Conservation (phyloP, 2,797 vertebrate species). For the Sternarchorhynchus goeldii region DNA sequence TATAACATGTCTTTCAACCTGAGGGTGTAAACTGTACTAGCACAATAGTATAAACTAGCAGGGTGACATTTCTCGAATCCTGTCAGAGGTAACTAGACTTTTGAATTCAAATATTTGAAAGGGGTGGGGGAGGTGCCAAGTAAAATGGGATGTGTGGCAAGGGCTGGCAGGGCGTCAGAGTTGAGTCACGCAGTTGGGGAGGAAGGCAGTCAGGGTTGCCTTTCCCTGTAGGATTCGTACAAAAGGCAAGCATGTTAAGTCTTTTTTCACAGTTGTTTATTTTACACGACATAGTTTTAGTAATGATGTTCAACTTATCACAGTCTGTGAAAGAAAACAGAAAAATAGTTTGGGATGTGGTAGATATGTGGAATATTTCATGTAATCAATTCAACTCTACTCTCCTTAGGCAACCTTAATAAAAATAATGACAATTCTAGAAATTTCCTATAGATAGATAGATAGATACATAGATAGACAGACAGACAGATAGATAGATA, state of each 20-base stretch:
- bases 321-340: background rate
- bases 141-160: slow-evolving; percentile 43
- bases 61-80: background rate
- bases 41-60: background rate
- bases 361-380: too few relatives aligned
- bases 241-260: background rate
- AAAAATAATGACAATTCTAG: too few relatives aligned
- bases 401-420: too few relatives aligned
- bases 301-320: background rate
- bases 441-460: too few relatives aligned
- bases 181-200: slow-evolving; percentile 66
- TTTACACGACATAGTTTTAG: background rate
- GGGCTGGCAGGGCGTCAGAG: slow-evolving; percentile 56
- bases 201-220: slow-evolving; percentile 23
- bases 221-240: slow-evolving; percentile 6
- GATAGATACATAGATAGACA: too few relatives aligned
- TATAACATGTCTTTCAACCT: background rate
- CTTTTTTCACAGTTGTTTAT: background rate
- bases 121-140: slow-evolving; percentile 19
- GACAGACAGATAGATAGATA: too few relatives aligned
- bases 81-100: background rate
- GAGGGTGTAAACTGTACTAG: background rate
- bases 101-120: slow-evolving; percentile 29
- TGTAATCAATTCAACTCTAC: background rate
- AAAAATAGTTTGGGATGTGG: too few relatives aligned